These are phyloP conservation scores for Lucinisca nassula DNA, from an alignment of 2,888 invertebrate species.

Conservation along the genomic window DNA sequence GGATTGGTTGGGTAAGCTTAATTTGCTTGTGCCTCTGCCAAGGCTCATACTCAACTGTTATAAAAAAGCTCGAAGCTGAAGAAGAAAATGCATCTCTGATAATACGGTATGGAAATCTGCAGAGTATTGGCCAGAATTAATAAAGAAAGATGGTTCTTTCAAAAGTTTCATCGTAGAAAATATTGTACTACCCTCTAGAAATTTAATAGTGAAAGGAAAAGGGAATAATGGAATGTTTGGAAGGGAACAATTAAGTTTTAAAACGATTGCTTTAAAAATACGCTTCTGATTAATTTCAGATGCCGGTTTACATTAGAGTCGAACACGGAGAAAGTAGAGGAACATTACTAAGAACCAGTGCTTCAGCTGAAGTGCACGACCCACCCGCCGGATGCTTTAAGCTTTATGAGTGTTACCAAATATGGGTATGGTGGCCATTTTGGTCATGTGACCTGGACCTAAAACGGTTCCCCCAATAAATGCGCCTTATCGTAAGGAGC, in stretches of 20 bases:
- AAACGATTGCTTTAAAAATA: background rate
- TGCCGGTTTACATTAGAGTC: too few species aligned
- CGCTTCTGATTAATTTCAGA: background rate
- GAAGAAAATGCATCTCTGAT: too few species aligned
- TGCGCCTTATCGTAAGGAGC: too few species aligned
- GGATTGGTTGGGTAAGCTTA: slow-evolving; percentile 23
- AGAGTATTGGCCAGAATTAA: slow-evolving; percentile 3
- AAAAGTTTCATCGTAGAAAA: slow-evolving; percentile 5
- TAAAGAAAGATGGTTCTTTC: background rate
- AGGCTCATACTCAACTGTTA: slow-evolving; percentile 22
- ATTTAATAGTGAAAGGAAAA: background rate
- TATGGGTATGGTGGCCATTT: too few species aligned
- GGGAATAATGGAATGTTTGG: background rate
- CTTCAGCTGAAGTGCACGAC: too few species aligned
- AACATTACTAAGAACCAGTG: background rate
- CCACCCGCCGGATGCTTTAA: too few species aligned
- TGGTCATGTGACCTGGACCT: too few species aligned
- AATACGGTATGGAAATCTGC: background rate
- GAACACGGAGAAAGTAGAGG: background rate
- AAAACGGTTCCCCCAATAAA: too few species aligned
- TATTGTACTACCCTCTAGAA: background rate
- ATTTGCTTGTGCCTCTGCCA: slow-evolving; percentile 63
- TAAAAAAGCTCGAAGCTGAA: slow-evolving; percentile 36
- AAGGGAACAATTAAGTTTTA: background rate
- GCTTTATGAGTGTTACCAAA: too few species aligned